Percentiles rank a stretch among this genome's conserved stretches.
phyloP scores from a whole-genome alignment of 2,797 vertebrate species.

The Pipistrellus kuhlii region DNA sequence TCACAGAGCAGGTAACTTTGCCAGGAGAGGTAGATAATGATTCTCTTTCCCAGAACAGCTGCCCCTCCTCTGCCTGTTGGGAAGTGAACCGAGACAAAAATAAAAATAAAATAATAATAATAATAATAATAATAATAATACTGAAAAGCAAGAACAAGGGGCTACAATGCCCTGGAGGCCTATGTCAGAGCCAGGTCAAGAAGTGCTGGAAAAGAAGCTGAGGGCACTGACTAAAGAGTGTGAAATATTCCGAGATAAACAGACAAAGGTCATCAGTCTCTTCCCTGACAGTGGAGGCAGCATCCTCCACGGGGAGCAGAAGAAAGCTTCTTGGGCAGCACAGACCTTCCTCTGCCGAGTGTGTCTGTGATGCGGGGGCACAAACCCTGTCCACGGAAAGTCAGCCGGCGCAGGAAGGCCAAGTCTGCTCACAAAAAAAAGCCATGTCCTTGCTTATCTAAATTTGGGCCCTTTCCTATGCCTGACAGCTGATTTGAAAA shows the following conservation, averaged over 20 bases:
- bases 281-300: background rate
- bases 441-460: slow-evolving; percentile 12
- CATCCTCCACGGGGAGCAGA: background rate
- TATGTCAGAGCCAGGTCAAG: background rate
- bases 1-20: slow-evolving; percentile 35
- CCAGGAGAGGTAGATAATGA: background rate
- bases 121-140: background rate
- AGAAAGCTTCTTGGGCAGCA: background rate
- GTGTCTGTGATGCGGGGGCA: background rate
- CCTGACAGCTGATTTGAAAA: slow-evolving; percentile 30
- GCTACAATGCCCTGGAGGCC: background rate
- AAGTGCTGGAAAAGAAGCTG: background rate
- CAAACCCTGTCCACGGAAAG: background rate
- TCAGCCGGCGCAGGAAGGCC: background rate
- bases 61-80: background rate
- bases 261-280: background rate
- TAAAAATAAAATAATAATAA: background rate
- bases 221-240: background rate
- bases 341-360: background rate
- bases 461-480: background rate
- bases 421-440: slow-evolving; percentile 13
- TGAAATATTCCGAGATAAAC: background rate
- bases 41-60: slow-evolving; percentile 25
- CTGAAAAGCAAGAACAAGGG: slow-evolving; percentile 23
- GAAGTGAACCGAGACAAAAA: slow-evolving; percentile 4